Conservation (phyloP, 1,140 invertebrate genomes). For the Drosophila oshimai region DNA sequence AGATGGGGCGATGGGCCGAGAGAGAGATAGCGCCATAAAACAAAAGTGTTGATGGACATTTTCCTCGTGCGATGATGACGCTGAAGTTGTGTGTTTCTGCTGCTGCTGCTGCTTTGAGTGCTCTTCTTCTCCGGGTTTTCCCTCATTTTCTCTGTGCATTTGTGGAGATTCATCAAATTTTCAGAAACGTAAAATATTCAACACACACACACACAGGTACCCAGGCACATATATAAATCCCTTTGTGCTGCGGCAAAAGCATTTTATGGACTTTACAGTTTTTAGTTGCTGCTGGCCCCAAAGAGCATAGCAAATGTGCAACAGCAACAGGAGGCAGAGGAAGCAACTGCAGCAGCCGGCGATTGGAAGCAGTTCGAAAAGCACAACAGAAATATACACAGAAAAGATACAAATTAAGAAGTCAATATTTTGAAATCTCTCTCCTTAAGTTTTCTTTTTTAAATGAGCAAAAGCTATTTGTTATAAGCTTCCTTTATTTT, state of each 20-base stretch:
- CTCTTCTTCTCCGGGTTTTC: slow-evolving; percentile 16
- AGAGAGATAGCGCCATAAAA: slow-evolving; percentile 56
- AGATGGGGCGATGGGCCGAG: too few species aligned
- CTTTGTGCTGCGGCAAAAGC: slow-evolving; percentile 75
- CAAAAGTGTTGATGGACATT: slow-evolving; percentile 79
- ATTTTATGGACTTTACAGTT: slow-evolving; percentile 78
- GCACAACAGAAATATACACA: neutral
- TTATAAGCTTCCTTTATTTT: too few species aligned
- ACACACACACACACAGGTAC: slow-evolving; percentile 32
- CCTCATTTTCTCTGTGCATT: slow-evolving; percentile 33
- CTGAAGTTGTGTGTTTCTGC: slow-evolving; percentile 46
- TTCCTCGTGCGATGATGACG: slow-evolving; percentile 72
- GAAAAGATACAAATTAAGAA: too few species aligned
- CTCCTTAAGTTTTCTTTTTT: too few species aligned
- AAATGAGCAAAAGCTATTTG: too few species aligned
- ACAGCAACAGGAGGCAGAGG: slow-evolving; percentile 29
- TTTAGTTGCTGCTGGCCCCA: slow-evolving; percentile 56
- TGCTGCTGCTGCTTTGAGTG: slow-evolving; percentile 52
- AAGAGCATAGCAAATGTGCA: slow-evolving; percentile 76
- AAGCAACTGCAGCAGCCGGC: slow-evolving; percentile 8
- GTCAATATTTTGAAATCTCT: too few species aligned
- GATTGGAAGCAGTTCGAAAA: slow-evolving; percentile 58
- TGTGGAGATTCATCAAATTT: slow-evolving; percentile 80
- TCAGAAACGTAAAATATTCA: slow-evolving; percentile 79
- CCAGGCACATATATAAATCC: slow-evolving; percentile 46